Conservation (phyloP, 2,113 vertebrate species). For the Xiphophorus hellerii region DNA sequence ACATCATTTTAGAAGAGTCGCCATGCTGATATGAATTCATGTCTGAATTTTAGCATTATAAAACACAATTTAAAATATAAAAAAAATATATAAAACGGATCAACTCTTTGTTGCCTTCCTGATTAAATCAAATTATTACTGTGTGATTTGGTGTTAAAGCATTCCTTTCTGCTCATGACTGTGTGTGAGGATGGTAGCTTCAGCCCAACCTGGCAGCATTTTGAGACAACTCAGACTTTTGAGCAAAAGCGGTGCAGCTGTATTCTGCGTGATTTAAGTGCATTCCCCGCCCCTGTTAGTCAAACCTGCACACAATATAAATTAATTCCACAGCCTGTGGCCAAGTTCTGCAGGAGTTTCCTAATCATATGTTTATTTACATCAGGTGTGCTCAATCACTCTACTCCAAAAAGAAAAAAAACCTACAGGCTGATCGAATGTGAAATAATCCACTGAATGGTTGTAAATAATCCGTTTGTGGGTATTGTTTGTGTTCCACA, state of each 20-base stretch:
- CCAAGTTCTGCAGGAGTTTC: not conserved
- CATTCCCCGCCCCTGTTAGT: no score
- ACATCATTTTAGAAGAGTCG: no score
- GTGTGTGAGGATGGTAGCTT: constrained; percentile 7
- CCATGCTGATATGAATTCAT: no score
- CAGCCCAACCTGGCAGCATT: not conserved
- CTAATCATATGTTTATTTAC: not conserved
- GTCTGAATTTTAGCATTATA: no score
- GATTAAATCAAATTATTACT: no score
- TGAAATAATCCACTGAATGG: constrained; percentile 1
- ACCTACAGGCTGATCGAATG: not conserved
- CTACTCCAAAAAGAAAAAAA: not conserved
- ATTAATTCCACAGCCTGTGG: no score
- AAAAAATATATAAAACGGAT: no score
- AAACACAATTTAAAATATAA: no score
- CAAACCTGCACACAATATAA: not conserved
- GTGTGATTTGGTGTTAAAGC: not conserved
- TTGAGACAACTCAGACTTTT: not conserved
- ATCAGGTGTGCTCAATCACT: not conserved
- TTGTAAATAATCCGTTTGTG: constrained; percentile 17
- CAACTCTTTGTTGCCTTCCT: no score
- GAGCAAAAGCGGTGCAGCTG: no score
- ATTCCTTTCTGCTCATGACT: constrained; percentile 29
- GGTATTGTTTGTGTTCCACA: not conserved
- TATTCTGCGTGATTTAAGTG: no score